phyloP scores from a whole-genome alignment of 2,113 vertebrate species.

The Neolamprologus devosi region DNA sequence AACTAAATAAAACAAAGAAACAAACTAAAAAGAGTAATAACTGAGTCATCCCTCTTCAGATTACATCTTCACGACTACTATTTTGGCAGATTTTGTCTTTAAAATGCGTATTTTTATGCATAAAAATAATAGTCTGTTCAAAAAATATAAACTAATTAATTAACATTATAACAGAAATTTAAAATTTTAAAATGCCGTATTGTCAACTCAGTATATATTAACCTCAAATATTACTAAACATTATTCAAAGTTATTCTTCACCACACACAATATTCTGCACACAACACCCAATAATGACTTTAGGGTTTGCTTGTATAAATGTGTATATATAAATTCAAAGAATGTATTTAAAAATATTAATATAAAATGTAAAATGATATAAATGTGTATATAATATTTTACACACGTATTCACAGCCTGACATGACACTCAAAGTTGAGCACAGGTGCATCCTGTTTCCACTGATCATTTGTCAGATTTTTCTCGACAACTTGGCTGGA shows the following conservation, averaged over 20 bases:
- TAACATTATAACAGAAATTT: not conserved
- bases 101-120: not conserved
- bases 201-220: not conserved
- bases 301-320: not conserved
- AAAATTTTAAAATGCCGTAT: fast-evolving
- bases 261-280: not conserved
- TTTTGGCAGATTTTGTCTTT: not conserved
- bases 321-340: fast-evolving
- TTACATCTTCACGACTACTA: not conserved
- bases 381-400: not conserved
- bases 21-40: not conserved
- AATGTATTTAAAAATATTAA: not conserved
- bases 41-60: too few relatives aligned
- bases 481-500: not conserved
- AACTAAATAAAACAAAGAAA: not conserved
- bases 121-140: not conserved
- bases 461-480: not conserved
- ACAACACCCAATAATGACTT: not conserved
- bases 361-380: not conserved
- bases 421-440: not conserved
- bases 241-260: not conserved
- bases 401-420: not conserved
- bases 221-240: not conserved
- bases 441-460: not conserved
- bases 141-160: not conserved